phyloP scores from a whole-genome alignment of 2,113 vertebrate species.

The Petroica traversi region DNA sequence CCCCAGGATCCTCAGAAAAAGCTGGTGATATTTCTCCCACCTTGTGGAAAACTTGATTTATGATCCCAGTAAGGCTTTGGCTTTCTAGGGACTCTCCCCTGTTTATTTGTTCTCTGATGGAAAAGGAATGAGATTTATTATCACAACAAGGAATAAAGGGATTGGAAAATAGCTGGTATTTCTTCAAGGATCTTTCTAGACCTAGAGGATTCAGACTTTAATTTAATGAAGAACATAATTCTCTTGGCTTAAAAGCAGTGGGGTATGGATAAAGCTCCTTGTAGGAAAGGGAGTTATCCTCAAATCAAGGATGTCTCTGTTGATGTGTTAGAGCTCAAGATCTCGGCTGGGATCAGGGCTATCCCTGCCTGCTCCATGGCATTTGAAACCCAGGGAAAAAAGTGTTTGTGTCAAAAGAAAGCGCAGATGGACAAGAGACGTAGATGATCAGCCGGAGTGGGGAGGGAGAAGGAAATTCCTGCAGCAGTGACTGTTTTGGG shows the following conservation, averaged over 20 bases:
- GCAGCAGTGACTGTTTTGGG: neutral
- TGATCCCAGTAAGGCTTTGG: neutral
- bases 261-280: neutral
- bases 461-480: neutral
- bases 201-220: neutral
- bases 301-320: neutral
- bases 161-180: neutral
- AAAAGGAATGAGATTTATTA: neutral
- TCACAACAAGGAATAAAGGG: neutral
- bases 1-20: neutral
- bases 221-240: neutral
- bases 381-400: neutral
- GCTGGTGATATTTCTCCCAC: accelerated
- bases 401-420: neutral
- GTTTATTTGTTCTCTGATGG: neutral
- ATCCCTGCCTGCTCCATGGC: neutral
- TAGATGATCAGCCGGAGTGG: accelerated
- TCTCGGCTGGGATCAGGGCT: neutral
- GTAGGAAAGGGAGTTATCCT: neutral
- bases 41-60: neutral
- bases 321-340: neutral
- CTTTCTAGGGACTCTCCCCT: neutral
- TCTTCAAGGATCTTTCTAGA: neutral
- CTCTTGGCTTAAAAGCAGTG: neutral
- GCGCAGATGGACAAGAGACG: neutral